Conservation (phyloP, 35 echinoderm and acorn worm species). For the Nesometra sesokonis region DNA sequence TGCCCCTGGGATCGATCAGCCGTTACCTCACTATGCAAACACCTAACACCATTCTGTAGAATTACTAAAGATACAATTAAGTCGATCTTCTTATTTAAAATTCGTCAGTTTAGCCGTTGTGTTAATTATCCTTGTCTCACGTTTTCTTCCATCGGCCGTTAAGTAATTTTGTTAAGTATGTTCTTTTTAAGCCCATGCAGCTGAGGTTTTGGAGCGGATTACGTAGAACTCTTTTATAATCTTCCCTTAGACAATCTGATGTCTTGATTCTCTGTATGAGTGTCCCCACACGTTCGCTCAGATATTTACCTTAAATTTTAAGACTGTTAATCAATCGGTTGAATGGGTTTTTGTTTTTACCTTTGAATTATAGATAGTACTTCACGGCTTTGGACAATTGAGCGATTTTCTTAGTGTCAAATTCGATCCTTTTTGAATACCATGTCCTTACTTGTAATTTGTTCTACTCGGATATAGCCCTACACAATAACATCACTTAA, state of each 20-base stretch:
- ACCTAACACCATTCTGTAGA: not conserved
- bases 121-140: not conserved
- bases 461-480: not conserved
- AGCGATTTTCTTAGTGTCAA: not conserved
- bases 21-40: not conserved
- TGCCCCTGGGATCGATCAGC: not conserved
- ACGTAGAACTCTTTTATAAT: not conserved
- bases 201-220: not conserved
- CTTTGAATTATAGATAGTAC: not conserved
- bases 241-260: not conserved
- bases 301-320: not conserved
- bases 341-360: not conserved
- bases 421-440: not conserved
- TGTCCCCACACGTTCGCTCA: not conserved
- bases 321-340: not conserved
- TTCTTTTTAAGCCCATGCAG: not conserved
- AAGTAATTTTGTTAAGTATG: not conserved
- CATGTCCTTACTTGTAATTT: not conserved
- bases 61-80: not conserved
- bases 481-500: not conserved
- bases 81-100: not conserved
- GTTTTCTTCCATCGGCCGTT: not conserved
- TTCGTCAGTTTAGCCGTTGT: not conserved
- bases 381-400: not conserved
- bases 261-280: not conserved